phyloP scores from a whole-genome alignment of 2,797 vertebrate species.

The Heliangelus exortis region DNA sequence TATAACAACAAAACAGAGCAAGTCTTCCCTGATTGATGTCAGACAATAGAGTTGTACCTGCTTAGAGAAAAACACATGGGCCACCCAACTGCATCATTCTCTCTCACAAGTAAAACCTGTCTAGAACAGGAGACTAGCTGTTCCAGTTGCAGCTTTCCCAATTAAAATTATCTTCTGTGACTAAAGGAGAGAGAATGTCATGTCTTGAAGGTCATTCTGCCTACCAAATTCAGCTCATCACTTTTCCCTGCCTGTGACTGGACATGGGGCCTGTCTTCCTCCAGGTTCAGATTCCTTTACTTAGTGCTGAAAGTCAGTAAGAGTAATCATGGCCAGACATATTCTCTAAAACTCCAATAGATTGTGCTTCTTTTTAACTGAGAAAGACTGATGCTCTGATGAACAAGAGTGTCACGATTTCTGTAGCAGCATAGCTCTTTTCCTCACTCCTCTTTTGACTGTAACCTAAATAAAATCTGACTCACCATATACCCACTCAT shows the following conservation, averaged over 20 bases:
- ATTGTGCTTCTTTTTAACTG: neutral
- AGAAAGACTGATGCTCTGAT: neutral
- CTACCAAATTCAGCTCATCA: rapidly evolving
- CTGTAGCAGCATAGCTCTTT: neutral
- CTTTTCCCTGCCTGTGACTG: neutral
- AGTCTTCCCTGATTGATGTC: neutral
- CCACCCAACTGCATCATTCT: rapidly evolving
- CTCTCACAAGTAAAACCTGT: neutral
- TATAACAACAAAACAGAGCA: neutral
- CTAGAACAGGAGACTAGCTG: neutral
- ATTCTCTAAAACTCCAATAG: neutral
- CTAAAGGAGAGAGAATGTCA: neutral
- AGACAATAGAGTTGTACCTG: neutral
- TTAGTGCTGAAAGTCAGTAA: neutral
- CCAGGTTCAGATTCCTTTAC: neutral
- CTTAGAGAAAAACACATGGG: neutral
- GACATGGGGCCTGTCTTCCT: neutral
- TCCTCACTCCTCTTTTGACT: neutral
- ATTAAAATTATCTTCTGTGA: neutral
- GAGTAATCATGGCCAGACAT: neutral
- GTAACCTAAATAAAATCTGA: neutral
- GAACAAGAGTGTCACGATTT: neutral
- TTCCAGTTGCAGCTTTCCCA: neutral
- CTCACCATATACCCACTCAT: neutral
- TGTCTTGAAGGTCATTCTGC: neutral